A percentile compares a stretch with the other conserved stretches of the same genome.
Conservation (phyloP, 2,797 vertebrate genomes). For the Anniella stebbinsi region DNA sequence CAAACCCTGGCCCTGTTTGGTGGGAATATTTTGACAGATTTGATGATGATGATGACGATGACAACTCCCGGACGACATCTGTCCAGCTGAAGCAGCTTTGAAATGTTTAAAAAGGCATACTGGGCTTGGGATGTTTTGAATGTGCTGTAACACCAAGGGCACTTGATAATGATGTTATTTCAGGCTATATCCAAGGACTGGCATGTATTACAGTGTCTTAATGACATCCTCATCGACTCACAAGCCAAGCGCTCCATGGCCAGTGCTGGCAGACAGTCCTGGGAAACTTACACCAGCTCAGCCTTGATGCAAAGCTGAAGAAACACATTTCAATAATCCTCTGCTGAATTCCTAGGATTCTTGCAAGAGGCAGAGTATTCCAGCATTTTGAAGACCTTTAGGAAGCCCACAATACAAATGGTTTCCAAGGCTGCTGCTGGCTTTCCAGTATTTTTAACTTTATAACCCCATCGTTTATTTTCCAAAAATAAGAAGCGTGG, state of each 20-base stretch:
- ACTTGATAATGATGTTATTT: constrained; percentile 1
- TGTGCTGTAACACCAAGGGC: neutral
- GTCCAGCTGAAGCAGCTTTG: neutral
- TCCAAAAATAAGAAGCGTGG: neutral
- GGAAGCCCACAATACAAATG: neutral
- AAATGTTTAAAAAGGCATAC: neutral
- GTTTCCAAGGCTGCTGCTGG: neutral
- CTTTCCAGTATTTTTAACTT: neutral
- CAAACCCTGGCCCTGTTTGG: neutral
- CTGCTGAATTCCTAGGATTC: neutral
- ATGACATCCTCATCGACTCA: neutral
- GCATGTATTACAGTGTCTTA: neutral
- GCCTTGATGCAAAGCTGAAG: neutral
- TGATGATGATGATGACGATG: neutral
- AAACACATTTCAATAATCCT: neutral
- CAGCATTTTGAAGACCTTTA: neutral
- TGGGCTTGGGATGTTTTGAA: neutral
- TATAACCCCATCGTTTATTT: neutral
- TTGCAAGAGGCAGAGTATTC: neutral
- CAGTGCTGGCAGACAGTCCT: neutral
- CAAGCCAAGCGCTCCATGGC: neutral
- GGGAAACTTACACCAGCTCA: neutral
- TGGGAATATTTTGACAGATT: neutral
- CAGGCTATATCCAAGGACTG: neutral
- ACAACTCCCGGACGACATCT: neutral